Evolutionary conservation across 2,888 invertebrate species (phyloP).

Genomic region (Drosophila glabriapex): DNA sequence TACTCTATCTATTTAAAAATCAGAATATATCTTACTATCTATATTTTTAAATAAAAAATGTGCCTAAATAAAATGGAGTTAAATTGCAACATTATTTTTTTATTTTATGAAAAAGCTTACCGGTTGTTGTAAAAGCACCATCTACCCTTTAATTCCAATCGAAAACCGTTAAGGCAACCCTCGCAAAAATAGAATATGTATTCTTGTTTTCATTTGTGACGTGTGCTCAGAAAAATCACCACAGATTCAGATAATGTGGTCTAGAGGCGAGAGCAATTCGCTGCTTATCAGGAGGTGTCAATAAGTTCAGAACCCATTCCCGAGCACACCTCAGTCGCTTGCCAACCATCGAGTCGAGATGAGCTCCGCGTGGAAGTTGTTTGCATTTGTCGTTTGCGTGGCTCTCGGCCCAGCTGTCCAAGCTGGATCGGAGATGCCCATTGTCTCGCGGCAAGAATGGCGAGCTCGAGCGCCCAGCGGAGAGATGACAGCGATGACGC

Average conservation of each 20-base stretch:
- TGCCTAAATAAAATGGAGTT: background rate
- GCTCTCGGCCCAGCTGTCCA: constrained; percentile 21
- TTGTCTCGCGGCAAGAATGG: constrained; percentile 88
- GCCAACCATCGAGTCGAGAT: constrained; percentile 32
- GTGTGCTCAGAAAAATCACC: constrained; percentile 41
- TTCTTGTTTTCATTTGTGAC: constrained; percentile 22
- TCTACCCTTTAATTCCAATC: background rate
- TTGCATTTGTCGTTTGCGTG: constrained; percentile 10
- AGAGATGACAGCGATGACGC: constrained; percentile 81
- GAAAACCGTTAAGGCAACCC: constrained; percentile 7
- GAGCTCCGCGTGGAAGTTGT: constrained; percentile 31
- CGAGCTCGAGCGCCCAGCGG: constrained; percentile 87
- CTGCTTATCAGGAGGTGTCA: constrained; percentile 55
- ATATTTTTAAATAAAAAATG: background rate
- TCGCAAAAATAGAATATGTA: constrained; percentile 9
- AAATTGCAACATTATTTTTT: background rate
- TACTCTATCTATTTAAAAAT: background rate
- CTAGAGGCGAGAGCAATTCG: constrained; percentile 14
- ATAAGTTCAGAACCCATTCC: constrained; percentile 46
- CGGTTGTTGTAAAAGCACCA: background rate
- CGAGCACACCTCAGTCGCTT: constrained; percentile 43
- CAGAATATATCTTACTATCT: background rate
- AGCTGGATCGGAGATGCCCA: constrained; percentile 60
- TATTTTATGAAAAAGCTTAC: background rate
- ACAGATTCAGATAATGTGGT: constrained; percentile 1